phyloP scores from a whole-genome alignment of 2,888 invertebrate genomes.

The Rhamnusium bicolor region DNA sequence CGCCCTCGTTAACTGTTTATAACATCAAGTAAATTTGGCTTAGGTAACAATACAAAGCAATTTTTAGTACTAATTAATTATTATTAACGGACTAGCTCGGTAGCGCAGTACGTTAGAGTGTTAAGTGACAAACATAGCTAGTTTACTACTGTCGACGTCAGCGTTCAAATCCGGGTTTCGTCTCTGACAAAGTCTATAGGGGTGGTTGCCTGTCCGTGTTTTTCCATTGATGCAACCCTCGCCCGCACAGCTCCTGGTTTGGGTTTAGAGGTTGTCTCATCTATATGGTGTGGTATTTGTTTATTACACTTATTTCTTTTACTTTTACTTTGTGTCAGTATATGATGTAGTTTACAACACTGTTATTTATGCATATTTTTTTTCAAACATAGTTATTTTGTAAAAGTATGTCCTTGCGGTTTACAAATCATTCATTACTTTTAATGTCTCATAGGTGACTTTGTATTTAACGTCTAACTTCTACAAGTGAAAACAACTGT shows the following conservation, averaged over 20 bases:
- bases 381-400: slow-evolving; percentile 1
- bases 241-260: no score
- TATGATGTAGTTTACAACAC: not conserved
- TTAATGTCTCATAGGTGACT: slow-evolving; percentile 24
- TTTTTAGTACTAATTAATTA: not conserved
- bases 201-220: no score
- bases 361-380: slow-evolving; percentile 7
- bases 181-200: no score
- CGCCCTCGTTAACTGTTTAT: no score
- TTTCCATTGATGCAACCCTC: no score
- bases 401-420: slow-evolving; percentile 18
- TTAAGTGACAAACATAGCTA: no score
- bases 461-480: not conserved
- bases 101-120: no score
- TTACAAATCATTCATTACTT: slow-evolving; percentile 21
- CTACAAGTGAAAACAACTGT: slow-evolving; percentile 8
- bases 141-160: no score
- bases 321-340: slow-evolving; percentile 15
- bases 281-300: no score
- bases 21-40: not conserved
- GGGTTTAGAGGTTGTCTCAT: no score
- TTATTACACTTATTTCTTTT: slow-evolving; percentile 7
- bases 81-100: no score
- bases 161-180: no score
- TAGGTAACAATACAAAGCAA: not conserved